Evolutionary conservation across 1,140 invertebrate genomes (phyloP).

Genomic region (Eupeodes corollae): DNA sequence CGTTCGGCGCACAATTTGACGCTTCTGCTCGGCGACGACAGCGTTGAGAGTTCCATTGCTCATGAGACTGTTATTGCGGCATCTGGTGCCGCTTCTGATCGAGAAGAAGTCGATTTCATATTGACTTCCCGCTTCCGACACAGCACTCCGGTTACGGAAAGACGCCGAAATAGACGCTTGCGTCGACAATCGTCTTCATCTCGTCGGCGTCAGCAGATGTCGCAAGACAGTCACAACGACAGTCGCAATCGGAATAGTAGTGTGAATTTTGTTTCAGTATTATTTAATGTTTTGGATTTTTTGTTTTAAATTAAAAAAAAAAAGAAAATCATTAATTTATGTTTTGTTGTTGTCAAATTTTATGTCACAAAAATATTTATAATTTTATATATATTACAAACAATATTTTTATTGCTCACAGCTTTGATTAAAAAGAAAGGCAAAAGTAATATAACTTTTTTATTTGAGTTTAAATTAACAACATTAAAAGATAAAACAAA

Average conservation of each 20-base stretch:
- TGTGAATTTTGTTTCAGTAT: constrained; percentile 25
- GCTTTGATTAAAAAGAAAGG: too few species aligned
- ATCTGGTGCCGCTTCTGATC: neutral
- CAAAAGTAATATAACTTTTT: too few species aligned
- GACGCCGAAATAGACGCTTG: constrained; percentile 6
- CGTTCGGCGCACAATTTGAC: constrained; percentile 2
- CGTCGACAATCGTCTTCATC: constrained; percentile 15
- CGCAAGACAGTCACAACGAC: constrained; percentile 5
- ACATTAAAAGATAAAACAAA: too few species aligned
- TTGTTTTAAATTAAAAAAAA: constrained; percentile 17
- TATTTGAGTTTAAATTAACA: too few species aligned
- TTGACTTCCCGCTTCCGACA: constrained; percentile 13
- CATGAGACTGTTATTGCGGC: neutral
- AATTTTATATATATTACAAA: too few species aligned
- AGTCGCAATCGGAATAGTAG: constrained; percentile 13
- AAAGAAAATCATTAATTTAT: neutral
- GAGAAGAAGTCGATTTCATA: constrained; percentile 6
- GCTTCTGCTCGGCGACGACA: constrained; percentile 18
- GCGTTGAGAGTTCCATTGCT: constrained; percentile 11
- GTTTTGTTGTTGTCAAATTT: too few species aligned
- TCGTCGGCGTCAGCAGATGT: neutral
- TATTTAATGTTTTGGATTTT: constrained; percentile 35
- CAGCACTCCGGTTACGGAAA: constrained; percentile 16
- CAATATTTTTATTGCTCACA: too few species aligned
- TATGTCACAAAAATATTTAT: too few species aligned